These are phyloP conservation scores for Panorpa germanica DNA, from an alignment of 2,888 invertebrate species.

Conservation along the genomic window DNA sequence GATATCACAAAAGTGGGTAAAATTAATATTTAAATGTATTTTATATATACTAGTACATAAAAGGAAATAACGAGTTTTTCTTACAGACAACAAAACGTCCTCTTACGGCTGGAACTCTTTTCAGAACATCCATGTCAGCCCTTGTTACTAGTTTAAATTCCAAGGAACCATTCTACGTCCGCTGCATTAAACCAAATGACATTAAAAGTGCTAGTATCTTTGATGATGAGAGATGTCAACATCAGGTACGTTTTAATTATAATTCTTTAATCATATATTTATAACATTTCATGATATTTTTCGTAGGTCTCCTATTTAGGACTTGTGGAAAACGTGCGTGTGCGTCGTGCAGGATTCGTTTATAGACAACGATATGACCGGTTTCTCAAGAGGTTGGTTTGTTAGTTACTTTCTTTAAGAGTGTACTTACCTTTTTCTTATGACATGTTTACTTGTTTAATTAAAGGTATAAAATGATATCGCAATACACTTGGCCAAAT, in stretches of 20 bases:
- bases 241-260: constrained; percentile 20
- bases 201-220: constrained; percentile 73
- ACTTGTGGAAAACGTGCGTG: constrained; percentile 86
- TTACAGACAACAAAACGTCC: constrained; percentile 83
- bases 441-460: constrained; percentile 22
- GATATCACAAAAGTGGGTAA: constrained; percentile 58
- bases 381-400: constrained; percentile 41
- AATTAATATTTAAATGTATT: constrained; percentile 8
- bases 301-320: constrained; percentile 60
- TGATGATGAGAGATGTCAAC: constrained; percentile 51
- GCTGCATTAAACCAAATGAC: constrained; percentile 95
- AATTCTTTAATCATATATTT: neutral
- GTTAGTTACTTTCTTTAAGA: neutral
- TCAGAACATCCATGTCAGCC: constrained; percentile 87
- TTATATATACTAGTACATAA: constrained; percentile 3
- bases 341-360: constrained; percentile 94
- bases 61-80: too few relatives aligned
- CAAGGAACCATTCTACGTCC: constrained; percentile 93
- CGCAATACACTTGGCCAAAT: constrained; percentile 93
- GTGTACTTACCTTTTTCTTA: constrained; percentile 9
- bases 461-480: constrained; percentile 97
- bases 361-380: constrained; percentile 84
- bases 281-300: neutral
- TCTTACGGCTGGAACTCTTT: constrained; percentile 80
- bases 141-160: constrained; percentile 72